A percentile compares a stretch with the other conserved stretches of the same genome.
Conservation (phyloP, 2,113 vertebrate genomes). For the Cranoglanis bouderius region DNA sequence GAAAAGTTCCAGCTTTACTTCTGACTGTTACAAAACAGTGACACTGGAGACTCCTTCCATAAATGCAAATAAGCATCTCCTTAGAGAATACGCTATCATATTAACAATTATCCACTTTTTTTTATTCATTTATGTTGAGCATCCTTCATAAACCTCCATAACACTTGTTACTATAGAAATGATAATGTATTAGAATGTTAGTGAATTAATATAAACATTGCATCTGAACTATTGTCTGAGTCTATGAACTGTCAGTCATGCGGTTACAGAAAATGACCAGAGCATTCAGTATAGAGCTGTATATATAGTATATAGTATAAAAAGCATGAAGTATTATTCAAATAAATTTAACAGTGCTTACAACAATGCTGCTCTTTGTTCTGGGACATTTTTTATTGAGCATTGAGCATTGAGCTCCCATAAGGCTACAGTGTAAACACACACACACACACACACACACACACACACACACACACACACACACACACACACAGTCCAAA, state of each 20-base stretch:
- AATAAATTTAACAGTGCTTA: neutral
- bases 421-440: neutral
- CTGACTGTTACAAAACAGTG: too few species aligned
- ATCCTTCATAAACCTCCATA: neutral
- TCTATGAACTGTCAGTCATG: too few species aligned
- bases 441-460: constrained; percentile 19
- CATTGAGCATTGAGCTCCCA: too few species aligned
- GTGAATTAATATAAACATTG: neutral
- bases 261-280: neutral
- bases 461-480: constrained; percentile 28
- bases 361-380: neutral
- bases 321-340: neutral
- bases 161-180: neutral
- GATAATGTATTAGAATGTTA: neutral
- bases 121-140: neutral
- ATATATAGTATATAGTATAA: neutral
- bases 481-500: constrained; percentile 26
- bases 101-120: too few species aligned
- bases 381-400: constrained; percentile 6
- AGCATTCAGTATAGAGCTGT: neutral
- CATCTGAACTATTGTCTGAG: neutral
- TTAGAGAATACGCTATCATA: neutral
- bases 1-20: neutral
- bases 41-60: neutral
- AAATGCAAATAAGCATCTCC: neutral